Conservation (phyloP, 2,113 vertebrate species). For the Microcebus murinus region DNA sequence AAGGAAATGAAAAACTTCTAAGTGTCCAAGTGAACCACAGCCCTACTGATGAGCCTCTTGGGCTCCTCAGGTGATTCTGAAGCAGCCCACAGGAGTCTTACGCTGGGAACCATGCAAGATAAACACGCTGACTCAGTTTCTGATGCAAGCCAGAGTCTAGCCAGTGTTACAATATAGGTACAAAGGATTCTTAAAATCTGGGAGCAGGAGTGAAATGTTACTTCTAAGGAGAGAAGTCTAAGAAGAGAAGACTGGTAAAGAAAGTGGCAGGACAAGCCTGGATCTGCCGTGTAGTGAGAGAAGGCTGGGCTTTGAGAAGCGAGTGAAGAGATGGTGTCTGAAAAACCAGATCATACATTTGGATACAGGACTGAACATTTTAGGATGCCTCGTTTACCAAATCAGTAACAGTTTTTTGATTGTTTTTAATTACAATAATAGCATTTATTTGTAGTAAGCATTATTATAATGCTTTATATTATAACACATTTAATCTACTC, state of each 20-base stretch:
- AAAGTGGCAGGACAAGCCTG: background rate
- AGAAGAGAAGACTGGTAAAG: background rate
- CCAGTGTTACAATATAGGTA: background rate
- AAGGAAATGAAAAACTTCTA: background rate
- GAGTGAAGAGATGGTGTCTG: background rate
- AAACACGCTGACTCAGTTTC: too few relatives aligned
- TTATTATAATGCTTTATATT: background rate
- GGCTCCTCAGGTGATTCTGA: background rate
- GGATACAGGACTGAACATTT: background rate
- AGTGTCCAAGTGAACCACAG: too few relatives aligned
- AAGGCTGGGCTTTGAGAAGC: background rate
- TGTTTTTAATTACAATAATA: background rate
- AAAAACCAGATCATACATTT: background rate
- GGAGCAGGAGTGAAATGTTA: background rate
- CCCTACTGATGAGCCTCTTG: background rate
- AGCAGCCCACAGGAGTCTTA: background rate
- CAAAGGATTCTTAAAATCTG: background rate
- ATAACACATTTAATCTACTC: background rate
- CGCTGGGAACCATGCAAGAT: background rate
- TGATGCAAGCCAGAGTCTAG: background rate
- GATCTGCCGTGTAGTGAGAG: too few relatives aligned
- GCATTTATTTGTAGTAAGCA: background rate
- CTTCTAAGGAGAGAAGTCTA: background rate
- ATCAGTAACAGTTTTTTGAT: background rate
- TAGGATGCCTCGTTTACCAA: background rate